phyloP scores from a whole-genome alignment of 2,113 vertebrate species.

The Ancistrus triradiatus region DNA sequence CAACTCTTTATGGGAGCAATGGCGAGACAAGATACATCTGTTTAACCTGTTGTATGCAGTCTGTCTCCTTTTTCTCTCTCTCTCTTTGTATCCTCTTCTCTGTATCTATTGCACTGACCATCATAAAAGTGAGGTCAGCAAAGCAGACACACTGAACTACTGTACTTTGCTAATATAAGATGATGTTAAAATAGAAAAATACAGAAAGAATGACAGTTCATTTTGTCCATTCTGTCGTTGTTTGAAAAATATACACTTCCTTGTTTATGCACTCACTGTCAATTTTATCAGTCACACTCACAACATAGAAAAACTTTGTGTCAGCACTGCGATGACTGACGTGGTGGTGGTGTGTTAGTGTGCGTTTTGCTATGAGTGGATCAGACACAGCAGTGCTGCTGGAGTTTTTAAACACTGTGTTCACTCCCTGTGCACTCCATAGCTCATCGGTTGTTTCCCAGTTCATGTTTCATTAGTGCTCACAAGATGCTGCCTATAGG shows the following conservation, averaged over 20 bases:
- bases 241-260: too few relatives aligned
- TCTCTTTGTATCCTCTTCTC: conserved; percentile 4
- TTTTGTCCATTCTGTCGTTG: conserved; percentile 23
- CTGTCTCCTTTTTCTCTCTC: conserved; percentile 32
- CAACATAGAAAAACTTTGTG: conserved; percentile 37
- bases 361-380: too few relatives aligned
- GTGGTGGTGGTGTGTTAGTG: too few relatives aligned
- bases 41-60: conserved; percentile 11
- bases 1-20: conserved; percentile 14
- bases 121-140: conserved; percentile 53
- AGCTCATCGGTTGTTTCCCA: too few relatives aligned
- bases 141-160: conserved; percentile 29
- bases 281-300: conserved; percentile 32
- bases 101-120: conserved; percentile 47
- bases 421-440: too few relatives aligned
- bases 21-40: conserved; percentile 27
- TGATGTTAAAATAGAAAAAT: conserved; percentile 24
- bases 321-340: too few relatives aligned
- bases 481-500: too few relatives aligned
- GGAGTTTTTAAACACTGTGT: too few relatives aligned
- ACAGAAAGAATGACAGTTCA: conserved; percentile 23
- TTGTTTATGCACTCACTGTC: too few relatives aligned
- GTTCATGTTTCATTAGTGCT: too few relatives aligned
- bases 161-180: conserved; percentile 24
- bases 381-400: too few relatives aligned